Conservation (phyloP, 2,113 vertebrate genomes). For the Otis tarda region DNA sequence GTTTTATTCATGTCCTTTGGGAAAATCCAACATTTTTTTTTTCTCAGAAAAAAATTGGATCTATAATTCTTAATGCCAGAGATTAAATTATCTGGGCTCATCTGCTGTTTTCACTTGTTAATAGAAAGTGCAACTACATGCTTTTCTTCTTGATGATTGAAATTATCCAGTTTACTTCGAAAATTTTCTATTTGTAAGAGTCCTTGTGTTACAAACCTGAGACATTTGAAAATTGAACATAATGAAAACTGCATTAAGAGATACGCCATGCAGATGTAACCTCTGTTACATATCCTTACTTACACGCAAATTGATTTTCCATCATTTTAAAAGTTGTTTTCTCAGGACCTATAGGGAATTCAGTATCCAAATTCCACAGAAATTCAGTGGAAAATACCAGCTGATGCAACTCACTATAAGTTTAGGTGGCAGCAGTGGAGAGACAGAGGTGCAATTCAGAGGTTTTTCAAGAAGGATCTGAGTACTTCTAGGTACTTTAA, state of each 20-base stretch:
- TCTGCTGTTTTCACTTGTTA: slow-evolving; percentile 14
- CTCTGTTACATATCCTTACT: neutral
- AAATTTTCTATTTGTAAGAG: neutral
- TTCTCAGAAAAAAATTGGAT: neutral
- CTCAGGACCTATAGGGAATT: neutral
- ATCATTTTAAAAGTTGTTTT: neutral
- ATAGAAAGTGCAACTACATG: neutral
- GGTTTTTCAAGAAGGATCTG: neutral
- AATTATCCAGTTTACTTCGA: neutral
- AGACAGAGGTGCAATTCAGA: neutral
- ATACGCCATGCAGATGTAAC: neutral
- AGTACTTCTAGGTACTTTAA: neutral
- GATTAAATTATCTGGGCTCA: neutral
- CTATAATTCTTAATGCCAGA: neutral
- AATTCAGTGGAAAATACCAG: neutral
- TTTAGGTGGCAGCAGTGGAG: neutral
- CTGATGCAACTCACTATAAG: neutral
- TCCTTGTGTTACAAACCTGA: neutral
- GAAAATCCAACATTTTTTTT: neutral
- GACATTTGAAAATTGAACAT: neutral
- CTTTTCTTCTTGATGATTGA: neutral
- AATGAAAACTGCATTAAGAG: neutral
- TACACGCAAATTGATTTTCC: neutral
- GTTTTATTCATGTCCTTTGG: neutral
- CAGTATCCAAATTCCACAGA: neutral